phyloP scores from a whole-genome alignment of 2,888 invertebrate species.

The Drosophila putrida region DNA sequence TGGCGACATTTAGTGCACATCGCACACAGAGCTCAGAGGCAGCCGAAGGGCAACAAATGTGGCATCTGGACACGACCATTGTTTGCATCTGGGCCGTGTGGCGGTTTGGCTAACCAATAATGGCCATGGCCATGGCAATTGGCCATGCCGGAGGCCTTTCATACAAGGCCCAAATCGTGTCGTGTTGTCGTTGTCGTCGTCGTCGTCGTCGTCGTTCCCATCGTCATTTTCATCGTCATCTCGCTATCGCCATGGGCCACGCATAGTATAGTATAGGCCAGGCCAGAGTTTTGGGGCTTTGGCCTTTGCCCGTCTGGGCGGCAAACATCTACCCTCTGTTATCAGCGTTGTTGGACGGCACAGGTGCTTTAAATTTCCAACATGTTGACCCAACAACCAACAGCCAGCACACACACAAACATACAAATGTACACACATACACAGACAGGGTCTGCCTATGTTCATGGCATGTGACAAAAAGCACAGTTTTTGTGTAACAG shows the following conservation, averaged over 20 bases:
- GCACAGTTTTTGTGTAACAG: constrained; percentile 25
- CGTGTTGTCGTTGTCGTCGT: constrained; percentile 31
- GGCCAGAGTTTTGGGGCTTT: constrained; percentile 16
- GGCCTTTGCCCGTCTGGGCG: constrained; percentile 34
- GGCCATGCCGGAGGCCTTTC: constrained; percentile 51
- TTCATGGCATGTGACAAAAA: constrained; percentile 47
- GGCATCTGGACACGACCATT: constrained; percentile 51
- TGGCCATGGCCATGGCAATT: constrained; percentile 67
- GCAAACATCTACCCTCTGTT: constrained; percentile 52
- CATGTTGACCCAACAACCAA: constrained; percentile 62
- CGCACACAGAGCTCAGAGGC: background rate
- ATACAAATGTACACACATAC: no score
- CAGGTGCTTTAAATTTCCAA: constrained; percentile 79
- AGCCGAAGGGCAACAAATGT: constrained; percentile 12
- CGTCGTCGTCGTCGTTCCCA: constrained; percentile 12
- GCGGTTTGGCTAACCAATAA: constrained; percentile 77
- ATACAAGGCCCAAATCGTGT: constrained; percentile 21
- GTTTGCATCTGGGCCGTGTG: constrained; percentile 76
- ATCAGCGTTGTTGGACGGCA: constrained; percentile 58
- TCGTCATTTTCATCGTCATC: constrained; percentile 23
- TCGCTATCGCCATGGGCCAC: constrained; percentile 72
- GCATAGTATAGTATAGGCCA: constrained; percentile 8
- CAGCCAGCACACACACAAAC: constrained; percentile 5
- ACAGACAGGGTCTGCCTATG: constrained; percentile 16
- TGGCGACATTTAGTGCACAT: constrained; percentile 48